Evolutionary conservation across 1,140 invertebrate species (phyloP), one percentile per base, ranked within the genome.

Genomic region (Tribolium castaneum): DNA sequence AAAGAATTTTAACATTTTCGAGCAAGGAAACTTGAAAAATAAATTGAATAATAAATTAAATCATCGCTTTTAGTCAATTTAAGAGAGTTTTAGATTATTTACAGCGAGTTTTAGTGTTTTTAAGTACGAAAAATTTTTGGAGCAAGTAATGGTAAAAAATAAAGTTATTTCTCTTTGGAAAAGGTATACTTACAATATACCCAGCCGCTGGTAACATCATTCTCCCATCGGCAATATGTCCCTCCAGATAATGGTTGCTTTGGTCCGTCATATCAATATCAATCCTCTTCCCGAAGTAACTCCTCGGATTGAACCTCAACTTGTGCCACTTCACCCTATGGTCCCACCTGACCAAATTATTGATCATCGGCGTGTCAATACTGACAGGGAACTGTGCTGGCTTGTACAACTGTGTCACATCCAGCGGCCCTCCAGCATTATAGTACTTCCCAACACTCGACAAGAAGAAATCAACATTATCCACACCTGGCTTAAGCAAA

Each of bases 321-420:
- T 87, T 85, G 80, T 85, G 83, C 88, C 87, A 90, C 70, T 87
- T 84, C 25, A 88, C 87, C n/a, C 85, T 84, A 84, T 95, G 94
- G 78, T 94, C 91, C 94, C 94, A 96, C 76, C 88, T 87, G 13
- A 96, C 88, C 0, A 92, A 84, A 9, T 93, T 90, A 1, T 91
- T 90, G 13, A 96, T 88, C 88, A 93, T 92, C 1, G 93, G 91
- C 0, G 94, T 96, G 7, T 91, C 90, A 35, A 90, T 86, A 6
- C 93, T 90, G 1, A 96, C 94, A 4, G 94, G 94, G 79, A 90
- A 94, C 13, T 90, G 81, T 0, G 94, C 87, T 19, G 85, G 82
- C 0, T 92, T 90, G 85, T 93, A 94, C 0, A 95, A 83, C 7
- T 89, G 90, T 14, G 87, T 80, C 82, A 91, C 83, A 79, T 92